Conservation (phyloP, 2,797 vertebrate genomes). For the Lateolabrax maculatus region DNA sequence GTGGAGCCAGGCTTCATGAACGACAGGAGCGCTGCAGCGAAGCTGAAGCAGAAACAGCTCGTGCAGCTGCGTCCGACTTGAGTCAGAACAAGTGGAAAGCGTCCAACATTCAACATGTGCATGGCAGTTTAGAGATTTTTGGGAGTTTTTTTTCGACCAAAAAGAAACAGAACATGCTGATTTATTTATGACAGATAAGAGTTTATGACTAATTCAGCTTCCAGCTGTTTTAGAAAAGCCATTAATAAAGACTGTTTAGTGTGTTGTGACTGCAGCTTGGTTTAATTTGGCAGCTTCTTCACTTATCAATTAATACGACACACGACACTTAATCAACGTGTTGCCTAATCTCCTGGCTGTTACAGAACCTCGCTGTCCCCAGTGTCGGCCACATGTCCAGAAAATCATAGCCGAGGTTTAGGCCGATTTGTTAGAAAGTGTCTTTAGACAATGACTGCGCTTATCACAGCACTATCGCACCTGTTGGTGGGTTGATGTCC, state of each 20-base stretch:
- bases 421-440: conserved; percentile 60
- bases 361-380: too few relatives aligned
- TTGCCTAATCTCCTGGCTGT: too few relatives aligned
- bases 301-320: neutral
- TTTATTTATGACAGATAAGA: neutral
- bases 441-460: neutral
- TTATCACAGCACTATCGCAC: conserved; percentile 61
- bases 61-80: neutral
- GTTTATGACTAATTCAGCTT: neutral
- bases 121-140: neutral
- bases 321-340: too few relatives aligned
- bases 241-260: neutral
- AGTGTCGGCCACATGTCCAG: too few relatives aligned
- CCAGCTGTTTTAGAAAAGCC: neutral
- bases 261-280: neutral
- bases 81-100: neutral
- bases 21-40: neutral
- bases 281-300: neutral
- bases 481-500: conserved; percentile 45
- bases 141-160: too few relatives aligned
- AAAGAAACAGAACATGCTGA: neutral
- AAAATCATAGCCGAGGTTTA: conserved; percentile 40
- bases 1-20: neutral
- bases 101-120: neutral
- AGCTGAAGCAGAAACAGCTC: neutral